Percentiles rank a stretch among this genome's conserved stretches.
phyloP scores from a whole-genome alignment of 2,888 invertebrate species.

The Teleiodes luculella region DNA sequence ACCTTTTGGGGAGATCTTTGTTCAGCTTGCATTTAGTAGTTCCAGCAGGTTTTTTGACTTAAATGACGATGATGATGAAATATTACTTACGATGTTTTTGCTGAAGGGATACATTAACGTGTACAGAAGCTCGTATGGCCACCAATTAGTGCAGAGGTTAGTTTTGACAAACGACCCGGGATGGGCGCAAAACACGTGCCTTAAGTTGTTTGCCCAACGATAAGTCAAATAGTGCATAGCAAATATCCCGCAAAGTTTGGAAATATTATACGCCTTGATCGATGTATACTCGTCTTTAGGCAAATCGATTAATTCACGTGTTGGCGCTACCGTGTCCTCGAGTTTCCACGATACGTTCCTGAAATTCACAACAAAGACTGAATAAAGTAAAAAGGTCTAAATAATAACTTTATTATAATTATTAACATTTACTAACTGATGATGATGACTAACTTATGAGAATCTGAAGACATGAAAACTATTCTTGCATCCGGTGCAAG shows the following conservation, averaged over 20 bases:
- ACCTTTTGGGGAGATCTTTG: no score
- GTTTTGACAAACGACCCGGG: conserved; percentile 95
- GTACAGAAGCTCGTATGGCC: conserved; percentile 88
- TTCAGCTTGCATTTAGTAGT: no score
- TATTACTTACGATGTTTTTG: conserved; percentile 87
- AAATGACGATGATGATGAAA: no score
- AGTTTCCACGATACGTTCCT: conserved; percentile 57
- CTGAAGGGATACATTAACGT: conserved; percentile 91
- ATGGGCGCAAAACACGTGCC: conserved; percentile 88
- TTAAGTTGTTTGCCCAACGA: conserved; percentile 81
- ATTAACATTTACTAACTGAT: no score
- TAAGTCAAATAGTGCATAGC: conserved; percentile 80
- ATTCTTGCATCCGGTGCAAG: conserved; percentile 85
- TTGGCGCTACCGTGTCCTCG: conserved; percentile 55
- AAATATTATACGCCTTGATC: conserved; percentile 92
- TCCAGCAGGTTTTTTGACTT: no score
- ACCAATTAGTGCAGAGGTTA: conserved; percentile 87
- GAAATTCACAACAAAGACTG: no score
- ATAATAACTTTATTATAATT: no score
- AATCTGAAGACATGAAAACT: conserved; percentile 91
- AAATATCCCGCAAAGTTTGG: conserved; percentile 92
- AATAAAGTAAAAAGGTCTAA: background rate
- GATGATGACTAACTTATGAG: conserved; percentile 84
- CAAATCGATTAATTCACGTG: conserved; percentile 82
- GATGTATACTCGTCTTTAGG: conserved; percentile 84